phyloP scores from a whole-genome alignment of 2,797 vertebrate species.

The Falco peregrinus region DNA sequence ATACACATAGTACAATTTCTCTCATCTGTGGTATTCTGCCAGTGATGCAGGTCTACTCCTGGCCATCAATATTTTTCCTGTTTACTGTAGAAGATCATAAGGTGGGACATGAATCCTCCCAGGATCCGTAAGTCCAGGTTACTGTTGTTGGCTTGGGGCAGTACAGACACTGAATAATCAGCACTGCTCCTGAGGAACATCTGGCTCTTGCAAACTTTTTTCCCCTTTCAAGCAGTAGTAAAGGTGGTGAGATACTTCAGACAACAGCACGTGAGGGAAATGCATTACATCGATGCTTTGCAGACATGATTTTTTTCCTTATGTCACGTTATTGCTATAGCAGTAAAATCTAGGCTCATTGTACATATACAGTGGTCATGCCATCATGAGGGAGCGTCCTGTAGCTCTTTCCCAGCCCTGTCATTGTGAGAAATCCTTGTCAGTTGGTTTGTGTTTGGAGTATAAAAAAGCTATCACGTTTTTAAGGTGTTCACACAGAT shows the following conservation, averaged over 20 bases:
- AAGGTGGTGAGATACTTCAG: not conserved
- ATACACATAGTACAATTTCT: not conserved
- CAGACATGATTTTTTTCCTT: not conserved
- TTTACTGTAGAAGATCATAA: not conserved
- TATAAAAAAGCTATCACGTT: not conserved
- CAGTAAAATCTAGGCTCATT: not conserved
- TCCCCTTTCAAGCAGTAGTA: not conserved
- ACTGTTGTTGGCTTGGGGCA: not conserved
- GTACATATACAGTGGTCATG: not conserved
- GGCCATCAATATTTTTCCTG: not conserved
- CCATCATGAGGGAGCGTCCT: not conserved
- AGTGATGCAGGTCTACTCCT: not conserved
- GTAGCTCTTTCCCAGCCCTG: not conserved
- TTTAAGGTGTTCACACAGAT: not conserved
- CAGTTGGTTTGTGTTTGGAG: not conserved
- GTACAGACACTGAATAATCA: not conserved
- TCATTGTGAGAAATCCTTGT: not conserved
- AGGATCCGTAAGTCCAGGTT: not conserved
- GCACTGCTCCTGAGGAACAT: not conserved
- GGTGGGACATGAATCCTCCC: not conserved
- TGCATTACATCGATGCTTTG: not conserved
- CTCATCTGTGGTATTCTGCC: not conserved
- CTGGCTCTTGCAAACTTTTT: not conserved
- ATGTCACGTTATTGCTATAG: fast-evolving
- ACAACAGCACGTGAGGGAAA: not conserved